A percentile compares a stretch with the other conserved stretches of the same genome.
Conservation (phyloP, 1,140 invertebrate genomes). For the Trichonephila clavata region DNA sequence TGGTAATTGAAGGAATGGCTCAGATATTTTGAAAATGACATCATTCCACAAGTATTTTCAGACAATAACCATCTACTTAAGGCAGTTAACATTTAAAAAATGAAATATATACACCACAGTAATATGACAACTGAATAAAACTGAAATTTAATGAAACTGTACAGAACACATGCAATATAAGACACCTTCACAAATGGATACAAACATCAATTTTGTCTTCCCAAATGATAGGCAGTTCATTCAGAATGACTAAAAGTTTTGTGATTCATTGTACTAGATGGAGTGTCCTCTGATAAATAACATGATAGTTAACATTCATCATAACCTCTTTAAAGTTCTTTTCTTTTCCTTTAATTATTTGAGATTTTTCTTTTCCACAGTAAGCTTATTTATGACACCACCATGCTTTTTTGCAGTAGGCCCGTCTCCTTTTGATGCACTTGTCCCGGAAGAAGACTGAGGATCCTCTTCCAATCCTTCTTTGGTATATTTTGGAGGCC, state of each 20-base stretch:
- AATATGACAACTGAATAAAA: slow-evolving; percentile 59
- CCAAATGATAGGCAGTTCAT: slow-evolving; percentile 38
- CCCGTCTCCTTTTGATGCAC: slow-evolving; percentile 83
- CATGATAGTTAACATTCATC: slow-evolving; percentile 81
- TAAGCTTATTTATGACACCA: slow-evolving; percentile 87
- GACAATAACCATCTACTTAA: background rate
- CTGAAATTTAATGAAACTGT: slow-evolving; percentile 74
- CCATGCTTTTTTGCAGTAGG: slow-evolving; percentile 92
- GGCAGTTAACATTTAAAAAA: background rate
- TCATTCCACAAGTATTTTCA: background rate
- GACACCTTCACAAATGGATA: slow-evolving; percentile 72
- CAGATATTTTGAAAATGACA: background rate
- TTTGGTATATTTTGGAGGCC: slow-evolving; percentile 81
- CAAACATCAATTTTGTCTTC: slow-evolving; percentile 63
- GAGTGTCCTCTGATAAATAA: slow-evolving; percentile 32
- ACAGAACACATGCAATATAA: slow-evolving; percentile 66
- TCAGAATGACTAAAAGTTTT: slow-evolving; percentile 55
- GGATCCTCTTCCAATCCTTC: slow-evolving; percentile 71
- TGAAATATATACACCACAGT: background rate
- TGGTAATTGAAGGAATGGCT: background rate
- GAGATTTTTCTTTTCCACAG: slow-evolving; percentile 87
- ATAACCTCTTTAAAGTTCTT: slow-evolving; percentile 92
- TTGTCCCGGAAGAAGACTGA: slow-evolving; percentile 80
- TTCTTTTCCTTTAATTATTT: slow-evolving; percentile 92
- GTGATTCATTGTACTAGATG: slow-evolving; percentile 65